Evolutionary conservation across 2,113 vertebrate species (phyloP).

Genomic region (Excalfactoria chinensis): DNA sequence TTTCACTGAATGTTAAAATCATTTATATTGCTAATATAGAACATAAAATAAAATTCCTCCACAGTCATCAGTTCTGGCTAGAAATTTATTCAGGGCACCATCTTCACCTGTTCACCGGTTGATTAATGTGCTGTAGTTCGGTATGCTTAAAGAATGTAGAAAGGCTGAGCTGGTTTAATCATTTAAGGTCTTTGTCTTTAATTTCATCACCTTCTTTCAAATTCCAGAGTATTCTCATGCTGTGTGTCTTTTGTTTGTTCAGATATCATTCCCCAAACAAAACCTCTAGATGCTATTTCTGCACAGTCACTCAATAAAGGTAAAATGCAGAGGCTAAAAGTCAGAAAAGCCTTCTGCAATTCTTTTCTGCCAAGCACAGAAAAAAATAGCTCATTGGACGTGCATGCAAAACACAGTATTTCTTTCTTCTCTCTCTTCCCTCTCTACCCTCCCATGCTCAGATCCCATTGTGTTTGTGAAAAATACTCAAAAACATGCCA

Average conservation of each 20-base stretch:
- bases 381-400: background rate
- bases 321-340: background rate
- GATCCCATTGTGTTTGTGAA: background rate
- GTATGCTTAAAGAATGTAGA: conserved; percentile 23
- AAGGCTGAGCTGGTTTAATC: conserved; percentile 18
- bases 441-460: background rate
- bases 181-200: background rate
- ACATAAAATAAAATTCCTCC: conserved; percentile 52
- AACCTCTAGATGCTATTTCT: background rate
- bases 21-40: conserved; percentile 61
- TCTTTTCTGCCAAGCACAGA: background rate
- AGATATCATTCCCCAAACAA: background rate
- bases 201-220: conserved; percentile 23
- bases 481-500: background rate
- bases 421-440: background rate
- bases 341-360: background rate
- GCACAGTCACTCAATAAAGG: background rate
- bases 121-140: conserved; percentile 53
- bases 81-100: conserved; percentile 64
- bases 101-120: conserved; percentile 56
- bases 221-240: background rate
- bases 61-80: conserved; percentile 55
- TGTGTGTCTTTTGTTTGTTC: background rate
- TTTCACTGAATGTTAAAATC: conserved; percentile 36
- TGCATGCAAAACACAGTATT: background rate